Base-by-base conservation (phyloP, 2,113 vertebrate genomes). In the Rhinolophus ferrumequinum region DNA sequence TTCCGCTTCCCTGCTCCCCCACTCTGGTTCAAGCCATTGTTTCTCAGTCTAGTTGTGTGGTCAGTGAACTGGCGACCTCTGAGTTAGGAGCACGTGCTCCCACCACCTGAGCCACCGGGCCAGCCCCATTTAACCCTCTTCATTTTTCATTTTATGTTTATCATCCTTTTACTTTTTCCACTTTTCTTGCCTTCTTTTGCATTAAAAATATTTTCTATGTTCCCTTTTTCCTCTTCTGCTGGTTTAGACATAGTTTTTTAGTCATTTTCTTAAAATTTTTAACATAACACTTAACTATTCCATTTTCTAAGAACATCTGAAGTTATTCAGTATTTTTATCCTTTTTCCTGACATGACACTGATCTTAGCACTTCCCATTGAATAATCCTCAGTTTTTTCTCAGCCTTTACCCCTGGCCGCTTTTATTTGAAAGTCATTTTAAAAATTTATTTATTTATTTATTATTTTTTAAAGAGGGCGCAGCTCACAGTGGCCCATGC, bases 281-380 rank as follows among this genome's bases (percentile, higher is more conserved):
- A 56, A 88, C 56, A 73, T 66, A 56, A 47, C 85, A 79, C 30
- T 70, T 79, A 90, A 66, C 8, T 26, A 60, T 62, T 88, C 13
- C 21, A 86, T 90, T 88, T 86, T 73, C 75, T 91, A 75, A 76
- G 62, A 88, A 76, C 12, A 30, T 52, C 82, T 67, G 70, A 79
- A 56, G 12, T 87, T 93, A 70, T 54, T 15, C 52, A 60, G 44
- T 56, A 28, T 90, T 93, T 84, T 64, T 35, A 58, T 19, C 16
- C 21, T 75, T 96, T 75, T 72, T 56, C 47, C 54, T 66, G 56
- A 35, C 50, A 60, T 19, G 24, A 88, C 38, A 83, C 16, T 64
- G 30, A 92, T 21, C 22, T 77, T 62, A n/a, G 64, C 24, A 54
- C 47, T 80, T 86, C 24, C 56, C 47, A 9, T 35, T 79, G 60